These are phyloP conservation scores for Platycnemis pennipes DNA, from an alignment of 2,888 invertebrate genomes.

Conservation along the genomic window DNA sequence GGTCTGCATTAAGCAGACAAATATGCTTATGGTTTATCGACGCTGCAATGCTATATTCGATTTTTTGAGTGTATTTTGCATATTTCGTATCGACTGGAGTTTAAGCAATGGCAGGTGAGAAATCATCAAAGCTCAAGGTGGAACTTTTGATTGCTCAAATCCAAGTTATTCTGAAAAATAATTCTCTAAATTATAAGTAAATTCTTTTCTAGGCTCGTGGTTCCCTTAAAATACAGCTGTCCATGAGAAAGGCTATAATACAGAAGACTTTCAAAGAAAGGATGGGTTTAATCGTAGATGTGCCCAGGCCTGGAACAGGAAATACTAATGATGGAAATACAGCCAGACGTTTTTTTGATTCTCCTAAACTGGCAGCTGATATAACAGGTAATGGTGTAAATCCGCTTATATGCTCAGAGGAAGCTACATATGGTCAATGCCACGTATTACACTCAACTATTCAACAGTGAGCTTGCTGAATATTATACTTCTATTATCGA, in stretches of 20 bases:
- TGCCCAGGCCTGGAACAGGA: neutral
- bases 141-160: too few relatives aligned
- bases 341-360: neutral
- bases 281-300: neutral
- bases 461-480: too few relatives aligned
- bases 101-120: neutral
- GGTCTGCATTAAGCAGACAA: too few relatives aligned
- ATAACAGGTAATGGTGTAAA: neutral
- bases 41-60: neutral
- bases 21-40: neutral
- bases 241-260: neutral
- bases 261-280: neutral
- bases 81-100: neutral
- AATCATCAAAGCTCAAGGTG: neutral
- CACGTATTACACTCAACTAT: too few relatives aligned
- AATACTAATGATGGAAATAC: neutral
- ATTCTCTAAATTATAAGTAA: neutral
- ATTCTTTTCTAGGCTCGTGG: neutral
- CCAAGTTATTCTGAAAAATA: neutral
- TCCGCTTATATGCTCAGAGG: too few relatives aligned
- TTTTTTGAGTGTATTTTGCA: neutral
- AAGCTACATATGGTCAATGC: too few relatives aligned
- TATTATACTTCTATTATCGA: too few relatives aligned
- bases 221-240: neutral
- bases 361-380: neutral